A percentile compares a stretch with the other conserved stretches of the same genome.
phyloP scores from a whole-genome alignment of 1,140 invertebrate genomes.

The Drosophila nigromelanica region DNA sequence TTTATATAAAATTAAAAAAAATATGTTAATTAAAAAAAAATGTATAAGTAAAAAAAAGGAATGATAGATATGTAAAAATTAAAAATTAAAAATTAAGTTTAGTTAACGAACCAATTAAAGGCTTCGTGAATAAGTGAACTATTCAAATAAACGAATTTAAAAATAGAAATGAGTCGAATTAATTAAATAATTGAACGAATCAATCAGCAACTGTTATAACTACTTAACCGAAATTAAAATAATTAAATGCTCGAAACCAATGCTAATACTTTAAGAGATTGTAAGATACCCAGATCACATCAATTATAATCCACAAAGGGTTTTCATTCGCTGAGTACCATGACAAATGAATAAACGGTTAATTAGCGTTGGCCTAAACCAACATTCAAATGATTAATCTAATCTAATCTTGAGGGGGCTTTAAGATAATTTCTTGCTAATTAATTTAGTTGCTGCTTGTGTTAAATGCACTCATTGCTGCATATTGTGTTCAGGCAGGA shows the following conservation, averaged over 20 bases:
- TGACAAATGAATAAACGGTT: constrained; percentile 41
- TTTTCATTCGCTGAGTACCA: constrained; percentile 5
- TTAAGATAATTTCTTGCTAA: constrained; percentile 13
- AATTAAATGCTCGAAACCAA: background rate
- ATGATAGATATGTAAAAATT: too few species aligned
- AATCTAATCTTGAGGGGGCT: constrained; percentile 11
- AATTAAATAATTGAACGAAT: background rate
- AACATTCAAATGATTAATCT: constrained; percentile 38
- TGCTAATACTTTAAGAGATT: background rate
- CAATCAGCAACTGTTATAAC: background rate
- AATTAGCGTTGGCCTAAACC: constrained; percentile 21
- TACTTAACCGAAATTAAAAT: background rate
- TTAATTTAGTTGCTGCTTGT: constrained; percentile 14
- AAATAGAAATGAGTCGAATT: background rate
- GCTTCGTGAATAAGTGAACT: too few species aligned
- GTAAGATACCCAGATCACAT: constrained; percentile 9
- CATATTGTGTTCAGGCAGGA: too few species aligned
- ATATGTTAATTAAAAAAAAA: too few species aligned
- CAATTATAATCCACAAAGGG: constrained; percentile 16
- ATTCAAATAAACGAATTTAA: too few species aligned
- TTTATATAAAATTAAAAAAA: too few species aligned
- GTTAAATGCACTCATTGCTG: constrained; percentile 27
- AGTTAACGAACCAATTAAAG: too few species aligned
- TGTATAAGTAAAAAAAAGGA: too few species aligned
- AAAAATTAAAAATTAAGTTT: too few species aligned